A percentile compares a stretch with the other conserved stretches of the same genome.
phyloP scores from a whole-genome alignment of 1,140 invertebrate genomes.

The Xylocopa sonorina region DNA sequence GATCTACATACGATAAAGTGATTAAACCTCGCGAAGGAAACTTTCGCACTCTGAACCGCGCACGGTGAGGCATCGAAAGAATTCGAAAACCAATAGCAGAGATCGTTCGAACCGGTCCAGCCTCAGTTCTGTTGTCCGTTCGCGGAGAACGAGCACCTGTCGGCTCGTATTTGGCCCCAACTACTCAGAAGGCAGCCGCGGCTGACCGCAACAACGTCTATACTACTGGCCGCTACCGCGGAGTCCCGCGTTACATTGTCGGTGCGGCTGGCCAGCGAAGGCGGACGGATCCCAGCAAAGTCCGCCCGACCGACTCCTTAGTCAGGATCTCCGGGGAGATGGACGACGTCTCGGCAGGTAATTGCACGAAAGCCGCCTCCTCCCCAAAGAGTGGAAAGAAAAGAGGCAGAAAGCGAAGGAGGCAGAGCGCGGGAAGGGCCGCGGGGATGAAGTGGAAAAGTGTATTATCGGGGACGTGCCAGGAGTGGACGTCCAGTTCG shows the following conservation, averaged over 20 bases:
- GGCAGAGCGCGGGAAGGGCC: conserved; percentile 1
- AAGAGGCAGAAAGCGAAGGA: not conserved
- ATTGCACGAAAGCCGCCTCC: conserved; percentile 75
- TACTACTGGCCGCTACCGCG: conserved; percentile 66
- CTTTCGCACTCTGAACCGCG: no score
- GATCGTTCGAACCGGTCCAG: not conserved
- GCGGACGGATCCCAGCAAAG: conserved; percentile 50
- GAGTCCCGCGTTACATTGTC: conserved; percentile 50
- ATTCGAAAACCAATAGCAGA: not conserved
- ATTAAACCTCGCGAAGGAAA: no score
- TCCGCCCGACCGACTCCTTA: conserved; percentile 56
- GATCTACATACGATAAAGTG: no score
- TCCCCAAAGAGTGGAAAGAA: conserved; percentile 39
- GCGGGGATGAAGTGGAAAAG: conserved; percentile 35
- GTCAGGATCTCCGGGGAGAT: conserved; percentile 64
- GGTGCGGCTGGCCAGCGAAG: conserved; percentile 45
- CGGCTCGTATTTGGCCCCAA: conserved; percentile 64
- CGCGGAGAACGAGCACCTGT: conserved; percentile 66
- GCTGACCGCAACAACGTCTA: conserved; percentile 76
- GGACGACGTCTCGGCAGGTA: conserved; percentile 69
- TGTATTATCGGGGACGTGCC: conserved; percentile 58
- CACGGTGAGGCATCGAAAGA: no score
- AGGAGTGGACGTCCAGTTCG: conserved; percentile 33
- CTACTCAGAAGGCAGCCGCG: conserved; percentile 68
- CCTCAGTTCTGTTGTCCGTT: conserved; percentile 19